Evolutionary conservation across 2,888 invertebrate genomes (phyloP), one percentile per base, ranked within the genome.

Genomic region (Mesoligia furuncula): DNA sequence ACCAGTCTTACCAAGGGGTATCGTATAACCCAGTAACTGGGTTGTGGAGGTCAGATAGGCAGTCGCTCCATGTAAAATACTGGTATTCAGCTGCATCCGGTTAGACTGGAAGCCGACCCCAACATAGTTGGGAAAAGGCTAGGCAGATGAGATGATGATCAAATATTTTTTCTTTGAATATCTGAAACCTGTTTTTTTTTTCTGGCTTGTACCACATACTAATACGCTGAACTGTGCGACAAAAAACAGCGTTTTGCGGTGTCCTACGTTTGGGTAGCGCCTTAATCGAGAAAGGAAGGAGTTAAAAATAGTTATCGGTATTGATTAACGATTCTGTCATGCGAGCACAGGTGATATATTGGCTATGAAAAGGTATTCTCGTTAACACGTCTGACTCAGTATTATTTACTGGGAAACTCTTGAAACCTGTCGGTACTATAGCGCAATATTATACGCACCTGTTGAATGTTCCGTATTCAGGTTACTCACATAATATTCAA

Each of bases 291-390:
- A 54, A 51, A 65, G 36, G n/a, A 72, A 72, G 72, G 48, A 67
- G 27, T 71, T 77, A 69, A 13, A 81, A 75, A 84, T 77, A 73
- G 57, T 54, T 74, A 80, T 82, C 62, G 70, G 36, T 77, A 77
- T 85, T 88, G 83, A 88, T 85, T 87, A 85, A 86, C 82, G 80
- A 84, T 85, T 77, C 83, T 87, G 88, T 85, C 85, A 85, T 68
- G 77, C 62, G 24, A 68, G 71, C 48, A 70, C 59, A 70, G 42
- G 77, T 87, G 85, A 88, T 88, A 79, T 88, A 88, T 90, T 77
- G 85, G 67, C 45, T 66, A 77, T 80, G 75, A 78, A 73, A 72
- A 77, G 5, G 57, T 65, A 75, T 76, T 72, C 80, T 85, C 64
- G 62, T 72, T 75, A 79, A 72, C 45, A 73, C 20, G 36, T 64